These are phyloP conservation scores for Periophthalmodon schlosseri DNA, from an alignment of 2,113 vertebrate genomes.

Conservation along the genomic window DNA sequence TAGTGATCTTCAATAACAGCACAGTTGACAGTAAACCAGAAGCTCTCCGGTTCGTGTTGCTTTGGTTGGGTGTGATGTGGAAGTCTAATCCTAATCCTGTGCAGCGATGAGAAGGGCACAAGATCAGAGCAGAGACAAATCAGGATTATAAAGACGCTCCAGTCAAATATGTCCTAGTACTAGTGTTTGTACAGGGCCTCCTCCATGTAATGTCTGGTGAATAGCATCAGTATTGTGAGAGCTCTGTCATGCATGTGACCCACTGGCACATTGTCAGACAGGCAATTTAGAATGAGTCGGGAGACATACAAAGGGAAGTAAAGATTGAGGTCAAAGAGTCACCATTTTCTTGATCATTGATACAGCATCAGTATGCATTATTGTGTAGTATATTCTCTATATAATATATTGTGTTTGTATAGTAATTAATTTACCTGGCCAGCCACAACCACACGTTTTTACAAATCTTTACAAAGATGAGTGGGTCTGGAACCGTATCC, in stretches of 20 bases:
- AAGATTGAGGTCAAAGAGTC: neutral
- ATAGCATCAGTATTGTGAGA: slow-evolving; percentile 34
- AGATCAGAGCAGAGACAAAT: neutral
- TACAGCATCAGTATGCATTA: too few relatives aligned
- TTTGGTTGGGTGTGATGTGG: slow-evolving; percentile 37
- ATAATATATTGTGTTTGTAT: too few relatives aligned
- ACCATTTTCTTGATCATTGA: too few relatives aligned
- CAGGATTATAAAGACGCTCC: slow-evolving; percentile 2
- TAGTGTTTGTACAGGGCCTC: neutral
- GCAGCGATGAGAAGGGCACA: slow-evolving; percentile 5
- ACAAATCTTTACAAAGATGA: too few relatives aligned
- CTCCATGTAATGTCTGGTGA: slow-evolving; percentile 5
- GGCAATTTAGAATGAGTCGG: neutral
- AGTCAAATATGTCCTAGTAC: neutral
- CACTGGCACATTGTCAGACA: neutral
- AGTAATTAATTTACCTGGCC: too few relatives aligned
- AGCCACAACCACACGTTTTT: too few relatives aligned
- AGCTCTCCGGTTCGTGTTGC: neutral
- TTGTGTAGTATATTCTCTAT: too few relatives aligned
- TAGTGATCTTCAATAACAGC: too few relatives aligned
- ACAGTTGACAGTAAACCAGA: neutral
- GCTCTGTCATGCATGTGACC: slow-evolving; percentile 46
- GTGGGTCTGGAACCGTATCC: too few relatives aligned
- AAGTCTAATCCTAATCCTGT: slow-evolving; percentile 59
- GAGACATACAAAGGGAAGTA: neutral